Evolutionary conservation across 2,797 vertebrate genomes (phyloP).

Genomic region (Siniperca undulata): DNA sequence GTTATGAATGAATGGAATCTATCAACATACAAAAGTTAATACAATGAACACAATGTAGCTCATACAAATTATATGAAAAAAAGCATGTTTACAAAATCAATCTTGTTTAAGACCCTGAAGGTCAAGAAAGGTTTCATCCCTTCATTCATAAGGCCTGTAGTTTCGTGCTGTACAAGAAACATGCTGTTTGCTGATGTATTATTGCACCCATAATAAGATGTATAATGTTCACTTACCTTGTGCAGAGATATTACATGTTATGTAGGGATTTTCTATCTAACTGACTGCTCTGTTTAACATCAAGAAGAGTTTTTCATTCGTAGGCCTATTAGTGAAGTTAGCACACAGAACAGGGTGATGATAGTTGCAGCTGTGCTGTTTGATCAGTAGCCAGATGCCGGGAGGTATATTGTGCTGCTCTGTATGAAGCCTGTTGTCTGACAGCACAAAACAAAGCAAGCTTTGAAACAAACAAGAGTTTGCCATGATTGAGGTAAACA

Average conservation of each 20-base stretch:
- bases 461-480: constrained; percentile 64
- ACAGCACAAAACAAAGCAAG: constrained; percentile 55
- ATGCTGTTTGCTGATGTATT: constrained; percentile 13
- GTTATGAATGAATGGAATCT: background rate
- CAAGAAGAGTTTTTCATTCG: constrained; percentile 29
- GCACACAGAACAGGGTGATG: constrained; percentile 23
- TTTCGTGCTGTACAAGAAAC: background rate
- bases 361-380: constrained; percentile 47
- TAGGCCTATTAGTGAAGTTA: constrained; percentile 52
- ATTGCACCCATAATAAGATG: constrained; percentile 8
- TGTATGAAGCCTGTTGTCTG: constrained; percentile 56
- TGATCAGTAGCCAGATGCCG: constrained; percentile 67
- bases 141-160: constrained; percentile 7
- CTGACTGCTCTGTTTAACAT: constrained; percentile 45
- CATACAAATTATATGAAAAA: background rate
- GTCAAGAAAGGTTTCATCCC: background rate
- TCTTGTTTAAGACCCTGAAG: background rate
- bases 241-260: background rate
- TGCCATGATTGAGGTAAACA: constrained; percentile 43
- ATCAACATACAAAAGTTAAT: background rate
- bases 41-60: background rate
- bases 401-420: constrained; percentile 60
- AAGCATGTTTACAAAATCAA: background rate
- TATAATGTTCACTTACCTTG: constrained; percentile 14
- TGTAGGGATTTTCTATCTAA: constrained; percentile 16